Conservation (phyloP, 1,140 invertebrate genomes). For the Ptiloglossa arizonensis region DNA sequence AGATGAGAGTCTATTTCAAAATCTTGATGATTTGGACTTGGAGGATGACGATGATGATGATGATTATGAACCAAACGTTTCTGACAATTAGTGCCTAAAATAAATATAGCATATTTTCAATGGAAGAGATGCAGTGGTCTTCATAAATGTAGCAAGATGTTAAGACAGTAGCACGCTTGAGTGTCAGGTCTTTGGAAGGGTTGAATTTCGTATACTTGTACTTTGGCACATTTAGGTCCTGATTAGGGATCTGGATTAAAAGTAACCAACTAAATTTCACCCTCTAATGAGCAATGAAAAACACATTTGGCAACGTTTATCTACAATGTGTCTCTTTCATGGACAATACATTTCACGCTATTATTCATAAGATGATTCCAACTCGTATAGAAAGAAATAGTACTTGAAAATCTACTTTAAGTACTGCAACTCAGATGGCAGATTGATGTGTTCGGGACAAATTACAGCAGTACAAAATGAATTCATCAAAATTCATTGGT, state of each 20-base stretch:
- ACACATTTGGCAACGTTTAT: not conserved
- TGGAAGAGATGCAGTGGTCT: not conserved
- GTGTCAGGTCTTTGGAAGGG: not conserved
- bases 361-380: slow-evolving; percentile 14
- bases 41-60: slow-evolving; percentile 89
- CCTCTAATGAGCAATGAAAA: not conserved
- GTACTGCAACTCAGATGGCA: slow-evolving; percentile 6
- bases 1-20: slow-evolving; percentile 96
- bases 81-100: slow-evolving; percentile 71
- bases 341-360: not conserved
- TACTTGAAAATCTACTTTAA: slow-evolving; percentile 33
- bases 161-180: not conserved
- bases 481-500: slow-evolving; percentile 20
- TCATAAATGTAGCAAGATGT: not conserved
- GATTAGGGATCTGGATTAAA: no score
- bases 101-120: slow-evolving; percentile 25
- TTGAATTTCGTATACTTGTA: not conserved
- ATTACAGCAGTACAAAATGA: not conserved
- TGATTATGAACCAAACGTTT: slow-evolving; percentile 81
- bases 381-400: not conserved
- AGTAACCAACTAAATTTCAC: not conserved
- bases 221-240: not conserved
- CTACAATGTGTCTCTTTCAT: not conserved
- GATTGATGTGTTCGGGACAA: not conserved
- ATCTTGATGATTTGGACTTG: slow-evolving; percentile 94